These are phyloP conservation scores for Caenorhabditis becei DNA, from an alignment of 2,888 invertebrate species.

Conservation along the genomic window DNA sequence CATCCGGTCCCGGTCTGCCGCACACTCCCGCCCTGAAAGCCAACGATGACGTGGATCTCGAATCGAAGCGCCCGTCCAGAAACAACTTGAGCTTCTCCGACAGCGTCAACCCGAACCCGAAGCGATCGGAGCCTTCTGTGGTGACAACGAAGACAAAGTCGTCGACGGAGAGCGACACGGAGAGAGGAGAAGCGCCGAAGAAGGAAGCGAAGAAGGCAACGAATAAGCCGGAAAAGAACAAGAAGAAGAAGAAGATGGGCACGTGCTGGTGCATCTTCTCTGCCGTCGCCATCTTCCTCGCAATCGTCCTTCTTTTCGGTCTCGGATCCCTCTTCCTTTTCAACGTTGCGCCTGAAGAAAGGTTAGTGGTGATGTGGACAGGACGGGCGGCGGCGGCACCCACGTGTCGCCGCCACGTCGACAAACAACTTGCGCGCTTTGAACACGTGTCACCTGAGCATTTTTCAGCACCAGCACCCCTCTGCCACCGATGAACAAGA, in stretches of 20 bases:
- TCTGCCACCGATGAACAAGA: too few relatives aligned
- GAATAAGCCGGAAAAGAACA: not conserved
- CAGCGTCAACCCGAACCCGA: not conserved
- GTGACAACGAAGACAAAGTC: constrained; percentile 1
- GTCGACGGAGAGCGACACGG: constrained; percentile 29
- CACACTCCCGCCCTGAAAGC: constrained; percentile 38
- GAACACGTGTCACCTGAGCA: too few relatives aligned
- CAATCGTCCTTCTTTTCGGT: constrained; percentile 29
- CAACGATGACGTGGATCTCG: constrained; percentile 49
- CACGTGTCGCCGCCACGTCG: too few relatives aligned
- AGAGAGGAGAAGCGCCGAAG: not conserved
- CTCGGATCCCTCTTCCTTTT: constrained; percentile 32
- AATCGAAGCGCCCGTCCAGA: constrained; percentile 26
- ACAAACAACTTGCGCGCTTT: too few relatives aligned
- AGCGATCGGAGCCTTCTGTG: constrained; percentile 21
- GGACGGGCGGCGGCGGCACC: too few relatives aligned
- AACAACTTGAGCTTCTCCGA: constrained; percentile 32
- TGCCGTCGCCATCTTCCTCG: constrained; percentile 29
- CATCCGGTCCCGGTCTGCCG: constrained; percentile 17
- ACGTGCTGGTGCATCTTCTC: constrained; percentile 40
- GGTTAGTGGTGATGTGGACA: too few relatives aligned
- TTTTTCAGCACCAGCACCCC: too few relatives aligned
- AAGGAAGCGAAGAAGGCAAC: not conserved
- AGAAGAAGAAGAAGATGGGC: constrained; percentile 1
- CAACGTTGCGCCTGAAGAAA: not conserved